Conservation (phyloP, 2,113 vertebrate genomes). For the Vulpes lagopus region DNA sequence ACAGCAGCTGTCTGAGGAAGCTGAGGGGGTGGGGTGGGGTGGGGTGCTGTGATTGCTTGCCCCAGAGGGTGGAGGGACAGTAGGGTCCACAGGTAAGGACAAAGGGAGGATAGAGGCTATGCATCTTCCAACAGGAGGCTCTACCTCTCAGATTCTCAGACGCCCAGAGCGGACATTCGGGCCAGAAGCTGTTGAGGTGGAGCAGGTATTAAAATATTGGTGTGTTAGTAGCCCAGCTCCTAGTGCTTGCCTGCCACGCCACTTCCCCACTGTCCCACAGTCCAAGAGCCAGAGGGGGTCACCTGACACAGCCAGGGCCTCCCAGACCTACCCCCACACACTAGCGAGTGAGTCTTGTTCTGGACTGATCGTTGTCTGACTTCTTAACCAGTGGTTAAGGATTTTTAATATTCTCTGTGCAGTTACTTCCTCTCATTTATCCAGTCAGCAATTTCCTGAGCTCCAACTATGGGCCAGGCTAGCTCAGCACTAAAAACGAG, state of each 20-base stretch:
- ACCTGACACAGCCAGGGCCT: not conserved
- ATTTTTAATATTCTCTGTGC: not conserved
- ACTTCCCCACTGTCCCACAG: not conserved
- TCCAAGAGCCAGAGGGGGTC: not conserved
- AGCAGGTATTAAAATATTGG: not conserved
- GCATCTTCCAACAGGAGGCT: not conserved
- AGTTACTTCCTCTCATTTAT: not conserved
- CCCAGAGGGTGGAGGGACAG: not conserved
- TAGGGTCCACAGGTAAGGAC: not conserved
- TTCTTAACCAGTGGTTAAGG: not conserved
- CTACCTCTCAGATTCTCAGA: not conserved
- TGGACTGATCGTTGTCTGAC: not conserved
- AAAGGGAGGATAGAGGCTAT: not conserved
- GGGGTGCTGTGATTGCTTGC: slow-evolving; percentile 54
- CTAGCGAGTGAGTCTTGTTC: not conserved
- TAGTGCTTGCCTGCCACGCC: not conserved
- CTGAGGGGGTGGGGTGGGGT: too few species aligned
- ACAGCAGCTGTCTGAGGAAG: slow-evolving; percentile 60
- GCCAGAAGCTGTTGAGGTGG: not conserved
- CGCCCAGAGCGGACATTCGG: not conserved
- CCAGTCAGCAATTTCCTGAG: not conserved
- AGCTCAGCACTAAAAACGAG: not conserved
- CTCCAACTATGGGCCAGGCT: not conserved
- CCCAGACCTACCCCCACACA: not conserved
- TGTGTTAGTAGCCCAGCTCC: not conserved